Conservation (phyloP, 2,888 invertebrate genomes). For the Pristionchus arcanus region DNA sequence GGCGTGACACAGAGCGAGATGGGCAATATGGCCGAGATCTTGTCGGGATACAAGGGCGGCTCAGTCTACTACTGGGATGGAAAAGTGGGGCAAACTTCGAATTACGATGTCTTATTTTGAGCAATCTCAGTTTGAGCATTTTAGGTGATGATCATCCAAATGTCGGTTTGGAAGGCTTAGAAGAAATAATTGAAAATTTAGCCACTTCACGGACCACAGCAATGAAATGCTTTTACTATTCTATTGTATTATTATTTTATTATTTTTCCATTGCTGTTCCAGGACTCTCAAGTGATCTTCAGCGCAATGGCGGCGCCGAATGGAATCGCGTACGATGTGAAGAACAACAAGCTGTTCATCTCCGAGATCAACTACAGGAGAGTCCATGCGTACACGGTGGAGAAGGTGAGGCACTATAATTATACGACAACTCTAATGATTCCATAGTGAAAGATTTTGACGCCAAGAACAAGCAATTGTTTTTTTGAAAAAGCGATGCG, state of each 20-base stretch:
- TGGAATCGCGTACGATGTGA: slow-evolving; percentile 63
- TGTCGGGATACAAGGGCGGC: slow-evolving; percentile 61
- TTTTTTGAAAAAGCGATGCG: too few relatives aligned
- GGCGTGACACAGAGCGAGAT: slow-evolving; percentile 60
- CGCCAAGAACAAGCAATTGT: too few relatives aligned
- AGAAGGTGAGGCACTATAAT: slow-evolving; percentile 50
- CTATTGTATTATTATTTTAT: too few relatives aligned
- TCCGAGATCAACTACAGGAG: slow-evolving; percentile 61
- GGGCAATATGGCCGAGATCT: slow-evolving; percentile 59
- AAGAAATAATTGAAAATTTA: too few relatives aligned
- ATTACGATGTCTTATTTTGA: too few relatives aligned
- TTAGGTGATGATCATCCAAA: too few relatives aligned
- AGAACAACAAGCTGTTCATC: slow-evolving; percentile 62
- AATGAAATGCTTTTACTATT: too few relatives aligned
- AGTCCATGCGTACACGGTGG: slow-evolving; percentile 60
- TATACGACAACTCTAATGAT: not conserved
- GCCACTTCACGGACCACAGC: too few relatives aligned
- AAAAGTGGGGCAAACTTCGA: slow-evolving; percentile 51
- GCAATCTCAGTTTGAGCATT: too few relatives aligned
- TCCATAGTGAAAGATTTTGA: too few relatives aligned
- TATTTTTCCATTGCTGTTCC: not conserved
- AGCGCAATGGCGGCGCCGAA: slow-evolving; percentile 59
- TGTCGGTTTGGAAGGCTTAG: too few relatives aligned
- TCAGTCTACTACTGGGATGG: slow-evolving; percentile 66
- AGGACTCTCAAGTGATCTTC: slow-evolving; percentile 59